Evolutionary conservation across 1,140 invertebrate genomes (phyloP).

Genomic region (Macrobrachium rosenbergii): DNA sequence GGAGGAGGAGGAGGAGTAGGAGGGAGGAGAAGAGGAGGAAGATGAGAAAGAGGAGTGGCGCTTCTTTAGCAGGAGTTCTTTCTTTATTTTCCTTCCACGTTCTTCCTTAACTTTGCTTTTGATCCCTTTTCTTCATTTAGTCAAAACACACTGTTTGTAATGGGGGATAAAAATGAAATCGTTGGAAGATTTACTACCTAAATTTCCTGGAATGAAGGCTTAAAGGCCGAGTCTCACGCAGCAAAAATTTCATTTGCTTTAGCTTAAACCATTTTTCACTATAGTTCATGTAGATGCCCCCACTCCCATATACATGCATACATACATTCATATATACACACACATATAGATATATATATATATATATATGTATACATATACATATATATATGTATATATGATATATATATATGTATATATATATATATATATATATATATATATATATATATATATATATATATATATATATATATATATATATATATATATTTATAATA

Average conservation of each 20-base stretch:
- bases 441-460: slow-evolving; percentile 16
- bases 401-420: too few relatives aligned
- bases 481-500: slow-evolving; percentile 1
- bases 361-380: slow-evolving; percentile 12
- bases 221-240: too few relatives aligned
- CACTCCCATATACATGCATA: not conserved
- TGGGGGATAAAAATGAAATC: too few relatives aligned
- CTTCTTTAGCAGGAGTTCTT: not conserved
- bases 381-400: not conserved
- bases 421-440: slow-evolving; percentile 9
- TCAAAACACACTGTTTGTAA: not conserved
- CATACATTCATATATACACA: slow-evolving; percentile 2
- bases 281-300: not conserved
- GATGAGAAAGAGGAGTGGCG: not conserved
- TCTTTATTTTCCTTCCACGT: not conserved
- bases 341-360: slow-evolving; percentile 17
- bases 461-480: slow-evolving; percentile 16
- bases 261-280: too few relatives aligned
- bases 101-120: not conserved
- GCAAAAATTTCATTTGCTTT: too few relatives aligned
- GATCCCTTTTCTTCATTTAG: not conserved
- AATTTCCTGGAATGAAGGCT: too few relatives aligned
- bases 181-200: too few relatives aligned
- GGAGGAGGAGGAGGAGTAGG: not conserved
- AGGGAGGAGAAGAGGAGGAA: not conserved